Evolutionary conservation across 2,797 vertebrate genomes (phyloP), one percentile per base, ranked within the genome.

Genomic region (Cottoperca gobio): DNA sequence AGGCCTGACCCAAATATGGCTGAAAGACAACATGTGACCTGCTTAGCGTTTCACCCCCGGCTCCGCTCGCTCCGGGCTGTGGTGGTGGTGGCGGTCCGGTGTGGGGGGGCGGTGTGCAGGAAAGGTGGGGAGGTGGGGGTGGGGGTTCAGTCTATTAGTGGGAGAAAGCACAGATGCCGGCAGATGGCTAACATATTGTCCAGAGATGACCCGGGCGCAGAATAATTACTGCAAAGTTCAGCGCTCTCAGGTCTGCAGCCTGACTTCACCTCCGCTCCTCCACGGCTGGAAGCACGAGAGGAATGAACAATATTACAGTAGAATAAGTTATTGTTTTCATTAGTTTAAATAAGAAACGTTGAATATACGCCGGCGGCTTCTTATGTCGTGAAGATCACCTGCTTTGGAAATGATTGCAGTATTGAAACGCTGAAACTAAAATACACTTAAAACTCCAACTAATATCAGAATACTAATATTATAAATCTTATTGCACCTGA

Each of bases 141-240:
- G 24, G 21, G 39, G 71, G 54, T 52, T 72, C 31, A 90, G 91
- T 96, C 95, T 96, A 95, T 97, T 96, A 97, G 95, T 95, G 95
- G 94, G 95, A 96, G 89, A 94, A 84, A 86, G 95, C 96, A 95
- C 96, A 97, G 96, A 97, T 96, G 97, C 96, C 93, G 94, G 95
- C 97, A 98, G 97, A 98, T 97, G 97, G 96, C 94, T 88, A 95
- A 93, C 97, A 97, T 97, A 98, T 97, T 98, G 97, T 97, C 95
- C 96, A 95, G 95, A 95, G 95, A 94, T 95, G 96, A 97, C 95
- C 85, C 94, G 94, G 93, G 79, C 7, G 23, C 33, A 8, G 96
- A 94, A 96, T 97, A 97, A 97, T 97, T 96, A 95, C 91, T 66
- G 85, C 52, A 96, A 96, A 96, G 96, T 97, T 97, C 95, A 96